Base-by-base conservation (phyloP, 1,140 invertebrate species). In the Lucilia sericata region DNA sequence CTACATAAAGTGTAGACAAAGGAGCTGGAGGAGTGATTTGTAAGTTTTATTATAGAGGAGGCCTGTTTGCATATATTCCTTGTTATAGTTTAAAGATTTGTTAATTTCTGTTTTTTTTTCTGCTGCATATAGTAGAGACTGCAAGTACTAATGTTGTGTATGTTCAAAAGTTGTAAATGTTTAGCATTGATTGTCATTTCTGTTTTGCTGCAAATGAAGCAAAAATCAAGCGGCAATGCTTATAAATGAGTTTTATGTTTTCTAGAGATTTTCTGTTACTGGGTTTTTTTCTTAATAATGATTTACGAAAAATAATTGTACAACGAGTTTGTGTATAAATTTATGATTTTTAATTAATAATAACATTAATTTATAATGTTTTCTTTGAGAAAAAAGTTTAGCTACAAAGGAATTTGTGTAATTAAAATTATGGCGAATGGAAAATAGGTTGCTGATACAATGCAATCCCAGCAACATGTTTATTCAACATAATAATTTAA, bases 191-290 rank as follows among this genome's bases (percentile, higher is more conserved):
- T 70, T 70, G 65, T 70, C 65, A 70, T 70, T 70, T 70, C 19
- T 70, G 21, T 4, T 30, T 55, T 70, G 65, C 21, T 70, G 55
- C 55, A 12, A 60, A 14, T 30, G 25, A 30, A 30, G 3, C n/a
- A 30, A 30, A 30, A 30, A 30, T 30, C 9, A 25, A 70, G n/a
- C n/a, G 65, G 65, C 65, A 70, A 25, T 70, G 65, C 5, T 70
- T 70, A 4, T 70, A 70, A 70, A 70, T 70, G 65, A 70, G 65
- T 70, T 70, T 70, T 70, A 70, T 70, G 65, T 70, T 21, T 70
- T 70, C 25, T 3, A 3, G 1, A 30, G 5, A 17, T 70, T 55
- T 55, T 55, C 51, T 17, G 5, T 42, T 60, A 60, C 55, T 60
- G n/a, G 17, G 19, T 3, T 13, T 55, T 55, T 42, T 42, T 42